Evolutionary conservation across 2,113 vertebrate species (phyloP), one percentile per base, ranked within the genome.

Genomic region (Sterrhoptilus dennistouni): DNA sequence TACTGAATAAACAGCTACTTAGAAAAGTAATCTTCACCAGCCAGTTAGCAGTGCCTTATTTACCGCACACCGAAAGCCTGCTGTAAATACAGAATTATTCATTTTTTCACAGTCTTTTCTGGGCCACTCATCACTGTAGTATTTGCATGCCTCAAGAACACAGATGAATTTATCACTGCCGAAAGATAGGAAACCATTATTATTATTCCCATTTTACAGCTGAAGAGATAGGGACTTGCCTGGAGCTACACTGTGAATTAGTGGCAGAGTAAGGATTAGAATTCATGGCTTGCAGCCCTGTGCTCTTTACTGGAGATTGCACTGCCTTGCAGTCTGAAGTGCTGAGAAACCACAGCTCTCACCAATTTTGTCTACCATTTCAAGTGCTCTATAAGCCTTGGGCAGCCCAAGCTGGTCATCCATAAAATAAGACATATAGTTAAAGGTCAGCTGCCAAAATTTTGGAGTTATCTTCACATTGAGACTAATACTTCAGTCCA

Each of bases 131-230:
- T 94, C 77, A 75, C 87, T 86, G 80, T 84, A 82, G 76, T 77
- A 86, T 90, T 90, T 93, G 79, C 76, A 80, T 97, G 90, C 85
- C 85, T 96, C 90, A 81, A 94, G 90, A 96, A 86, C 79, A 71
- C n/a, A 93, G 76, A 97, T 86, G 60, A 95, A 90, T 91, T 93
- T 93, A 83, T 92, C 1, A 0, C 74, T 92, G 81, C 84, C 1
- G 5, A 93, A 95, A 95, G 71, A 94, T 35, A 90, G 92, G 78
- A 86, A 70, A 86, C 92, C 79, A 71, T 94, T 96, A 94, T 88
- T 95, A 95, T 93, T 95, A 81, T 96, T 91, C 75, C 72, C 83
- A 86, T 93, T 92, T 97, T 95, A 96, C 95, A 95, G 79, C 82
- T 96, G 92, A 96, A 93, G 83, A 94, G 88, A 92, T 59, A 87